Evolutionary conservation across 2,797 vertebrate genomes (phyloP), one percentile per base, ranked within the genome.

Genomic region (Neosilurus mollespiculum): DNA sequence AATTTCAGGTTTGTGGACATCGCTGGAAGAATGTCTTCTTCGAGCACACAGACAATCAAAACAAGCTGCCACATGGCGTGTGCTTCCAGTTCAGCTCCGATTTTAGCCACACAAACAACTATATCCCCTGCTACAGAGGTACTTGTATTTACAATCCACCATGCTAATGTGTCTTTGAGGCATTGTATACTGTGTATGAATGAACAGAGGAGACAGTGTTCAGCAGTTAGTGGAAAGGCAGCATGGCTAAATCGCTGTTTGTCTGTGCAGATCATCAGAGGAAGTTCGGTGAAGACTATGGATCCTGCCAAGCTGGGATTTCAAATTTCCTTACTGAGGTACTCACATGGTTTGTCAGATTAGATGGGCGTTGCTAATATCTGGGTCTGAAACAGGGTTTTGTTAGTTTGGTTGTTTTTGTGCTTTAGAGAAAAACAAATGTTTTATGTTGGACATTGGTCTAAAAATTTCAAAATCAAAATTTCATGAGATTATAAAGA

Each of bases 21-120:
- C 96, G 96, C 65, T 99, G 98, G 98, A 99, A 99, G 93, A 99
- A 99, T 72, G 87, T 97, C 85, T 96, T 82, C 92, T 96, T 96
- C 30, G 88, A 94, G 5, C 90, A 84, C 51, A 92, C 65, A 81
- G 95, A 92, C 83, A 90, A 83, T 70, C 94, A 95, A 62, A 94
- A 95, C 90, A 98, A 98, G 87, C 93, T 97, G 49, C 98, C 98
- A 0, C 88, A 93, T 0, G 98, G 98, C 34, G 88, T 97, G 87
- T 99, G 98, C 91, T 98, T 96, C 91, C 92, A 88, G 76, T 89
- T 96, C 61, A 90, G 92, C 84, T 89, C 93, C 12, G 90, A 96
- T 90, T 94, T 99, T 85, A 87, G 80, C 84, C 86, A 90, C 81
- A 65, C 87, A 91, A 69, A 43, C 88, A 89, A 90, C 81, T 88